Base-by-base conservation (phyloP, 1,140 invertebrate genomes). In the Zaprionus africanus region DNA sequence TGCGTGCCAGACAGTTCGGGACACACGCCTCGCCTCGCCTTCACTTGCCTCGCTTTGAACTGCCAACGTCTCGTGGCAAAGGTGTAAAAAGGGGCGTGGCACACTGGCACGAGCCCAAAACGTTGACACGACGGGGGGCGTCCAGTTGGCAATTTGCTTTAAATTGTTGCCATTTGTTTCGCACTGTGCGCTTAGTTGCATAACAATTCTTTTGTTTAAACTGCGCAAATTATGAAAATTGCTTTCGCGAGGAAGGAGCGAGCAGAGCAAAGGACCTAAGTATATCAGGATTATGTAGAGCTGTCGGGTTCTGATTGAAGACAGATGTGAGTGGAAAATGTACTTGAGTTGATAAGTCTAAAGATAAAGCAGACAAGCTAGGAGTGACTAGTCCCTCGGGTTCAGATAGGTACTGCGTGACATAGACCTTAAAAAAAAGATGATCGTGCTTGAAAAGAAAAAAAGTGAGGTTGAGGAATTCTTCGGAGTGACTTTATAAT, bases 101-200 rank as follows among this genome's bases (percentile, higher is more conserved):
- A 5, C 57, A 46, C 53, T 71, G 71, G 76, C 71, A 76, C 61
- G 69, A 71, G 69, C 28, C 74, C 73, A 64, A 65, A 61, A 46
- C 60, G 70, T 79, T 78, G 68, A 73, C 82, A 76, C 82, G 67
- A 69, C 60, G 76, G 56, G 76, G 82, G 83, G 82, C 66, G 79
- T 72, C 69, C 83, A 75, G 76, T 75, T 63, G 67, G 83, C 82
- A 86, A 86, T 86, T 86, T 86, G 77, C 68, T 85, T 86, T 82
- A 87, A 86, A 86, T 86, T 87, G 83, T 86, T 86, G 83, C 83
- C 83, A 86, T 86, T 86, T 86, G 83, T 86, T 80, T 72, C 31
- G 76, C 63, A 76, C 57, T 78, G 70, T 17, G 26, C 82, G 75
- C 76, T 85, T 78, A 80, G 63, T 76, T 82, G 82, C 82, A 82